Evolutionary conservation across 2,113 vertebrate species (phyloP), one percentile per base, ranked within the genome.

Genomic region (Bucco capensis): DNA sequence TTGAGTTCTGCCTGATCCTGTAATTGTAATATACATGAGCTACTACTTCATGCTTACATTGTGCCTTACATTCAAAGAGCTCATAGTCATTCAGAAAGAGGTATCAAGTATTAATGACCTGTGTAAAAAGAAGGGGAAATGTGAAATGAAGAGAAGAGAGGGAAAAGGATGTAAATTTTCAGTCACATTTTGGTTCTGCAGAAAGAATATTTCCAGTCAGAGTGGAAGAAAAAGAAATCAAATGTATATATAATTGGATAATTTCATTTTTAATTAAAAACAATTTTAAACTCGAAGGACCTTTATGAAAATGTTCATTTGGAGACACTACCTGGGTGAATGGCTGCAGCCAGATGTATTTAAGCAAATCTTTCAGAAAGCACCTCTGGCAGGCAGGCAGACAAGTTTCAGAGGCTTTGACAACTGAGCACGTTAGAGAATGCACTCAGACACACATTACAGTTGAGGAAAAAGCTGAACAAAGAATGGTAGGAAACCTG

Each of bases 21-120:
- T 90, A 94, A 92, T 86, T 88, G 81, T 90, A 94, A 94, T 86
- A 86, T 75, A 90, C 80, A 86, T 78, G 86, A 95, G 80, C 61
- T 72, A 75, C 80, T 86, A 84, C 73, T 93, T 94, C 77, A 79
- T 84, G 88, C 83, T 95, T 93, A 95, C 86, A 80, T 71, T 93
- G 83, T 86, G 76, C 35, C 69, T 95, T 89, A 64, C 57, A 65
- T 92, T 83, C 80, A 84, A 61, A 93, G 65, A 72, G 61, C 53
- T 93, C 38, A 50, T 4, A 91, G 37, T 86, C 93, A 94, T 92
- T 95, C 88, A 95, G 44, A 75, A 90, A 15, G 22, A 86, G 57
- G 40, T 49, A 88, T 92, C 75, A 93, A 89, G 61, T 72, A 86
- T 88, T 96, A 90, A 95, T 78, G 88, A 78, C 47, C 90, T 69